Conservation (phyloP, 2,888 invertebrate species). For the Elegia similella region DNA sequence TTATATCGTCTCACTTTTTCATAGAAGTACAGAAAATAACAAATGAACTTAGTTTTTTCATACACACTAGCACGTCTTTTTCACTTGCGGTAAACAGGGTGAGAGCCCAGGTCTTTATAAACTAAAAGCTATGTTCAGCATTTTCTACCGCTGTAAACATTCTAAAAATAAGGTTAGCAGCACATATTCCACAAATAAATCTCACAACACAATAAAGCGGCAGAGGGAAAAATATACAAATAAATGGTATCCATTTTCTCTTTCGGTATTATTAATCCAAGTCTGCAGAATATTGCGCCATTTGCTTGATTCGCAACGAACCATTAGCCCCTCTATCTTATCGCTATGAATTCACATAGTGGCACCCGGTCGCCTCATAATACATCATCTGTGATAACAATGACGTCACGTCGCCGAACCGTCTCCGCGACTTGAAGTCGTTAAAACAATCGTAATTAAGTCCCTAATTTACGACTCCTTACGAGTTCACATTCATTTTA, state of each 20-base stretch:
- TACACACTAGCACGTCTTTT: too few relatives aligned
- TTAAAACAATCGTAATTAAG: slow-evolving; percentile 68
- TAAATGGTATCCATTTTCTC: slow-evolving; percentile 12
- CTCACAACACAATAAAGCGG: neutral
- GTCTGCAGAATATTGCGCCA: slow-evolving; percentile 11
- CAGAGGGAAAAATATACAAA: slow-evolving; percentile 2
- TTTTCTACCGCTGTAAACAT: too few relatives aligned
- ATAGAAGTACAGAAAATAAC: too few relatives aligned
- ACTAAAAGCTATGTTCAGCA: too few relatives aligned
- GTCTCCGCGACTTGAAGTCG: slow-evolving; percentile 49
- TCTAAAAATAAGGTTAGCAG: neutral
- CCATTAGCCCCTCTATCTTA: slow-evolving; percentile 43
- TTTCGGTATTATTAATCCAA: slow-evolving; percentile 12
- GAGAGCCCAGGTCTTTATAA: too few relatives aligned
- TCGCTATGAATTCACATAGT: slow-evolving; percentile 32
- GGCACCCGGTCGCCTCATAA: slow-evolving; percentile 36
- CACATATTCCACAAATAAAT: slow-evolving; percentile 3
- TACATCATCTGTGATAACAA: slow-evolving; percentile 56
- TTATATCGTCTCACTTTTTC: too few relatives aligned
- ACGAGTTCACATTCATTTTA: slow-evolving; percentile 48
- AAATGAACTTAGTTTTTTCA: too few relatives aligned
- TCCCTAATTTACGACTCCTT: slow-evolving; percentile 57
- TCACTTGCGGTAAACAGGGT: too few relatives aligned
- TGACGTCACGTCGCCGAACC: slow-evolving; percentile 48
- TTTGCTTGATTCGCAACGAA: slow-evolving; percentile 40